A percentile compares a stretch with the other conserved stretches of the same genome.
Evolutionary conservation across 2,797 vertebrate genomes (phyloP).

Genomic region (Gymnoscopelus braueri): DNA sequence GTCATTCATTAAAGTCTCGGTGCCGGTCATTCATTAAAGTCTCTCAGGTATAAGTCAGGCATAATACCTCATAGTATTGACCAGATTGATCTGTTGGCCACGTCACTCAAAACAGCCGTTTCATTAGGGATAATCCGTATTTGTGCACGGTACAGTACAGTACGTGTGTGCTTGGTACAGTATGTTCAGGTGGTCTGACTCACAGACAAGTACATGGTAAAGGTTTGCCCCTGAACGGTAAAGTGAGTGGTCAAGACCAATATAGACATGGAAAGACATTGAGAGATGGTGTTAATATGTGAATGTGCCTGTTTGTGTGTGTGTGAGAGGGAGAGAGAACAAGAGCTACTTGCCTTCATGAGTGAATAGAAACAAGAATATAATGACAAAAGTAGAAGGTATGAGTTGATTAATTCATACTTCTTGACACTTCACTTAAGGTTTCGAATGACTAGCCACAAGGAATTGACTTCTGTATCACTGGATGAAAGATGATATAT

Average conservation of each 20-base stretch:
- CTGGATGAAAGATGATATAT: conserved; percentile 48
- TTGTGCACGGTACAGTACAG: no score
- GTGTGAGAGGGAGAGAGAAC: neutral
- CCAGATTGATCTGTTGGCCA: conserved; percentile 61
- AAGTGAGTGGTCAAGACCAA: neutral
- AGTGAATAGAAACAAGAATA: neutral
- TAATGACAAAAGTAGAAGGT: neutral
- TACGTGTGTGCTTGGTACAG: conserved; percentile 1
- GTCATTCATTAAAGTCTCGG: conserved; percentile 59
- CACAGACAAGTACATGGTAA: neutral
- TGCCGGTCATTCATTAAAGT: conserved; percentile 64
- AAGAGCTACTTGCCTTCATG: neutral
- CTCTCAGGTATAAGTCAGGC: neutral
- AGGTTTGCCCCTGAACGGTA: conserved; percentile 4
- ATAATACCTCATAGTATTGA: conserved; percentile 1
- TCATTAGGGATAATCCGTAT: conserved; percentile 35
- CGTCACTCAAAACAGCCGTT: conserved; percentile 50
- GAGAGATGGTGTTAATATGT: neutral
- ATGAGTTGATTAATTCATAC: neutral
- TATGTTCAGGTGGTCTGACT: conserved; percentile 16
- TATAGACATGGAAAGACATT: conserved; percentile 3
- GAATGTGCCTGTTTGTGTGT: no score
- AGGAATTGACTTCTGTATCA: conserved; percentile 34
- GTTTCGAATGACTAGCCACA: conserved; percentile 26
- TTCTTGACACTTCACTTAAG: neutral